Base-by-base conservation (phyloP, 2,888 invertebrate genomes). In the Andrena praecox region DNA sequence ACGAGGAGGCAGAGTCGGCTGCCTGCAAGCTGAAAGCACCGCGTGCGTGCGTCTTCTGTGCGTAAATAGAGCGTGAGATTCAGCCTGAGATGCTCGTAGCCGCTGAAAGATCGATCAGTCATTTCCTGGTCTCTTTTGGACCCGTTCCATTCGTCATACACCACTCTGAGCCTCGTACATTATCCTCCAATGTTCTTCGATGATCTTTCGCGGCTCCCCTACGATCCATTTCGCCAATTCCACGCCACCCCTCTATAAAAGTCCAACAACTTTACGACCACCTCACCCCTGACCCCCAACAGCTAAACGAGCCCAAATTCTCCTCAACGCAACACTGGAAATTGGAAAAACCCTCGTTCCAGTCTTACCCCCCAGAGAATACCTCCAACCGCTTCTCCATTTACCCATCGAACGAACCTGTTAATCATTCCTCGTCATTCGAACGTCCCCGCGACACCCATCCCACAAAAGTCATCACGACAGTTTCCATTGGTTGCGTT, bases 31-130 rank as follows among this genome's bases (percentile, higher is more conserved):
- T 66, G 54, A 31, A 68, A 8, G 35, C 74, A 12, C 12, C 29
- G 48, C 16, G 52, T 27, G 73, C 63, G 66, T 59, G 77, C 48
- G 35, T 80, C 35, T 50, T 66, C 24, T 16, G 7, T n/a, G 54
- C 67, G 59, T 72, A 84, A 85, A 78, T 80, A 74, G 77, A 83
- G 66, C 83, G 48, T 78, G 59, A 73, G 64, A 73, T 60, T 77
- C 85, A 64, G 33, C 59, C 48, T 10, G 31, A 48, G 72, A 52
- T 52, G 29, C 31, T 29, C 20, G 33, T 48, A 20, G 60, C 42
- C 24, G 80, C 35, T 29, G 48, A 70, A 71, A 59, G 79, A 85
- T 79, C 84, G 80, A 74, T 86, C 80, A 63, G 60, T 81, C 72
- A 59, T 60, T 84, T 79, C 29, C 75, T 71, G 69, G 31, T 80